phyloP scores from a whole-genome alignment of 2,797 vertebrate genomes.

The Lithobates sylvaticus region DNA sequence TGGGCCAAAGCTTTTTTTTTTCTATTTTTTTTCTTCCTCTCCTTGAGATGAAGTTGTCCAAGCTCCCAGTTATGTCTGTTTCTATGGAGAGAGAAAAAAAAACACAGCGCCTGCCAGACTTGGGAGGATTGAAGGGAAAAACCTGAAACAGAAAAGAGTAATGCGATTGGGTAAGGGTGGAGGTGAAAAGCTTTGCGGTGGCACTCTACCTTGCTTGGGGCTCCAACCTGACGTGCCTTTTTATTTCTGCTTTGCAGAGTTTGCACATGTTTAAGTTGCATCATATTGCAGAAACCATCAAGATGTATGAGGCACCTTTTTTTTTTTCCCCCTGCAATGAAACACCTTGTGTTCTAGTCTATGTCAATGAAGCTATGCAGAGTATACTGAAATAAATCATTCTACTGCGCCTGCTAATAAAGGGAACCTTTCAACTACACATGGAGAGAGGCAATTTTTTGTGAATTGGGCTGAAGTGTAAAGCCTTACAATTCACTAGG shows the following conservation, averaged over 20 bases:
- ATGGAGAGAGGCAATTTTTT: background rate
- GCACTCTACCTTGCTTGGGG: constrained; percentile 10
- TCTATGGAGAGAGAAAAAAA: constrained; percentile 94
- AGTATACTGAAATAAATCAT: background rate
- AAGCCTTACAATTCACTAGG: background rate
- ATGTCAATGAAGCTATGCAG: constrained; percentile 1
- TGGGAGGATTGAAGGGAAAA: constrained; percentile 70
- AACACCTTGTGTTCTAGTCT: background rate
- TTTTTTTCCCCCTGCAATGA: background rate
- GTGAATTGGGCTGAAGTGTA: background rate
- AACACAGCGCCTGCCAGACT: constrained; percentile 79
- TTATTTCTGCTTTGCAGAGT: background rate
- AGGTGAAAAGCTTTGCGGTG: constrained; percentile 71
- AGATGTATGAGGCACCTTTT: background rate
- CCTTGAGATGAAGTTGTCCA: constrained; percentile 63
- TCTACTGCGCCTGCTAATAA: background rate
- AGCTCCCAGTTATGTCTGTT: constrained; percentile 91
- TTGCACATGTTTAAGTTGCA: constrained; percentile 13
- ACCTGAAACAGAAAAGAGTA: constrained; percentile 72
- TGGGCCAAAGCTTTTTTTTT: constrained; percentile 67
- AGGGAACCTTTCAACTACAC: no score
- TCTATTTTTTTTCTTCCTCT: constrained; percentile 1
- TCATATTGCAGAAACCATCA: constrained; percentile 11
- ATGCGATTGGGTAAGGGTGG: constrained; percentile 76
- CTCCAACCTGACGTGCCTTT: background rate